Conservation (phyloP, 1,140 invertebrate species). For the Scaptomyza hsui region DNA sequence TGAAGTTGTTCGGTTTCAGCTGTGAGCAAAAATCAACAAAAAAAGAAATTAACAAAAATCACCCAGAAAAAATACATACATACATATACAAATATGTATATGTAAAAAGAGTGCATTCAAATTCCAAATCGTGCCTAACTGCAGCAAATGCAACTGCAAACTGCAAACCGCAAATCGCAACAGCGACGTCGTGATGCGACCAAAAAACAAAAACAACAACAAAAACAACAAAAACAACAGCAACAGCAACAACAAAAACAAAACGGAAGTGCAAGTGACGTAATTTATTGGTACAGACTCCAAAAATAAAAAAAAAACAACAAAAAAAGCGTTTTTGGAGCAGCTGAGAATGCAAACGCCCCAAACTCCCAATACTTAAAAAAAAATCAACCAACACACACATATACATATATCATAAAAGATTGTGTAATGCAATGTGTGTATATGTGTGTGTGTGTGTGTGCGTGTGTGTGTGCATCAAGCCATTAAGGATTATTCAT, state of each 20-base stretch:
- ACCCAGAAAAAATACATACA: slow-evolving; percentile 10
- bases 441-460: slow-evolving; percentile 35
- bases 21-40: slow-evolving; percentile 36
- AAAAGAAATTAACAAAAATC: slow-evolving; percentile 28
- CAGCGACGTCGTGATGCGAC: slow-evolving; percentile 29
- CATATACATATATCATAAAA: slow-evolving; percentile 1
- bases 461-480: slow-evolving; percentile 7
- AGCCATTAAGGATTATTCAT: slow-evolving; percentile 18
- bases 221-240: slow-evolving; percentile 10
- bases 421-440: slow-evolving; percentile 63
- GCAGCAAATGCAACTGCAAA: slow-evolving; percentile 45
- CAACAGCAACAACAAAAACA: slow-evolving; percentile 26
- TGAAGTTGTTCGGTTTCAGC: slow-evolving; percentile 75
- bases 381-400: slow-evolving; percentile 7
- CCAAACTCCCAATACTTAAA: too few relatives aligned
- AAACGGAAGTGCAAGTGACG: slow-evolving; percentile 81
- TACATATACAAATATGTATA: slow-evolving; percentile 24
- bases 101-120: slow-evolving; percentile 68
- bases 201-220: slow-evolving; percentile 20
- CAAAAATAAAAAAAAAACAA: slow-evolving; percentile 32
- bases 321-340: slow-evolving; percentile 30
- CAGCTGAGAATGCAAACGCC: slow-evolving; percentile 25
- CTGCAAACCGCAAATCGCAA: neutral
- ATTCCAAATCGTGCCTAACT: slow-evolving; percentile 76
- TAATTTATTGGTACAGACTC: slow-evolving; percentile 65